A percentile compares a stretch with the other conserved stretches of the same genome.
These are phyloP conservation scores for Thysanoteuthis rhombus DNA, from an alignment of 2,888 invertebrate genomes.

Conservation along the genomic window DNA sequence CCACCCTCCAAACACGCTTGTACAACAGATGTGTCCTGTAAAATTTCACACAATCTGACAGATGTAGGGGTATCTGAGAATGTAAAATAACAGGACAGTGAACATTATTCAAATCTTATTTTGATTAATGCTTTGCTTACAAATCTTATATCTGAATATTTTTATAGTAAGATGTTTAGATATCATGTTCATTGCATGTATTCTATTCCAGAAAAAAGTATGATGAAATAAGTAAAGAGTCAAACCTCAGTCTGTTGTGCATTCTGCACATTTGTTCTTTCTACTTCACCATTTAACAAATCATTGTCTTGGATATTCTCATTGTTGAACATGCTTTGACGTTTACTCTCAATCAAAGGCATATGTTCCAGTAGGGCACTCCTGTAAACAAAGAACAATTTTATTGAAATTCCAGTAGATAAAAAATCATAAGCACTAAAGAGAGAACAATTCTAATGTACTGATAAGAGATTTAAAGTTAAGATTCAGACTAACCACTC, in stretches of 20 bases:
- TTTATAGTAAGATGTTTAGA: no score
- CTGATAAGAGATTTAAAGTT: neutral
- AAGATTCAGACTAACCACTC: neutral
- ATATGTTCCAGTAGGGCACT: slow-evolving; percentile 92
- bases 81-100: no score
- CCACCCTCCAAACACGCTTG: no score
- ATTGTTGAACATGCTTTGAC: slow-evolving; percentile 44
- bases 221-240: neutral
- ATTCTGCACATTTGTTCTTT: slow-evolving; percentile 36
- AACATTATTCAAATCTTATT: no score
- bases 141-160: no score
- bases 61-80: no score
- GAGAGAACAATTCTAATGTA: neutral
- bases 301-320: slow-evolving; percentile 35
- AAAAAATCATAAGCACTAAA: neutral
- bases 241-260: slow-evolving; percentile 36
- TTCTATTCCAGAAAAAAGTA: no score
- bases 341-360: slow-evolving; percentile 86
- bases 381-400: slow-evolving; percentile 53
- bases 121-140: no score
- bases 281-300: slow-evolving; percentile 37
- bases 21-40: no score
- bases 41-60: no score
- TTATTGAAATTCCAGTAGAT: neutral
- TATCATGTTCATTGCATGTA: no score